Evolutionary conservation across 1,140 invertebrate genomes (phyloP).

Genomic region (Neoseiulus cucumeris): DNA sequence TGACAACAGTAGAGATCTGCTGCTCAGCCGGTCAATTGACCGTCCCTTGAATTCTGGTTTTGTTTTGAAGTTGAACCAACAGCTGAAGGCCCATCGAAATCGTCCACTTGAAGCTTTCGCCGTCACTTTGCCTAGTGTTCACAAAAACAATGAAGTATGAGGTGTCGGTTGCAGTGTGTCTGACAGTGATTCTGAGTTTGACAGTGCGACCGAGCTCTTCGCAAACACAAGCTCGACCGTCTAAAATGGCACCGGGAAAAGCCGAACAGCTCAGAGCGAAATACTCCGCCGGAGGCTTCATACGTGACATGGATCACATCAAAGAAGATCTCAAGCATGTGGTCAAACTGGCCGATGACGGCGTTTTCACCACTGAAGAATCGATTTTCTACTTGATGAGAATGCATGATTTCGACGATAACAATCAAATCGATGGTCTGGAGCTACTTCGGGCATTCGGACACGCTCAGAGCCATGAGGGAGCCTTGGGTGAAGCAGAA

Average conservation of each 20-base stretch:
- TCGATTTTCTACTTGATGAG: slow-evolving; percentile 5
- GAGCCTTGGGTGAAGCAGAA: not conserved
- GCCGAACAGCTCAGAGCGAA: not conserved
- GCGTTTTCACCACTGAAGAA: not conserved
- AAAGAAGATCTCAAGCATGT: not conserved
- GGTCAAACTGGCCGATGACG: not conserved
- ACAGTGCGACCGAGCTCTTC: too few relatives aligned
- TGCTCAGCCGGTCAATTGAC: too few relatives aligned
- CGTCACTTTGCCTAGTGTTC: too few relatives aligned
- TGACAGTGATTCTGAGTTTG: too few relatives aligned
- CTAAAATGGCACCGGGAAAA: not conserved
- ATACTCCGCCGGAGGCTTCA: not conserved
- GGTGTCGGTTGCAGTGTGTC: too few relatives aligned
- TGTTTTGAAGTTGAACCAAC: too few relatives aligned
- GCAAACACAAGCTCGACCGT: not conserved
- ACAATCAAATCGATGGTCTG: not conserved
- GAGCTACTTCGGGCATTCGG: not conserved
- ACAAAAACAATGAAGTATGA: too few relatives aligned
- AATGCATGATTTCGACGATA: slow-evolving; percentile 7
- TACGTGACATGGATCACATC: slow-evolving; percentile 3
- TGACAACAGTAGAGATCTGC: too few relatives aligned
- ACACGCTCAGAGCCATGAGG: not conserved
- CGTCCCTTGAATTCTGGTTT: too few relatives aligned
- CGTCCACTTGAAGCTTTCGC: too few relatives aligned
- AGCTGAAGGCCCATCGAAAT: too few relatives aligned